Evolutionary conservation across 2,888 invertebrate genomes (phyloP), one percentile per base, ranked within the genome.

Genomic region (Drosophila neonasuta): DNA sequence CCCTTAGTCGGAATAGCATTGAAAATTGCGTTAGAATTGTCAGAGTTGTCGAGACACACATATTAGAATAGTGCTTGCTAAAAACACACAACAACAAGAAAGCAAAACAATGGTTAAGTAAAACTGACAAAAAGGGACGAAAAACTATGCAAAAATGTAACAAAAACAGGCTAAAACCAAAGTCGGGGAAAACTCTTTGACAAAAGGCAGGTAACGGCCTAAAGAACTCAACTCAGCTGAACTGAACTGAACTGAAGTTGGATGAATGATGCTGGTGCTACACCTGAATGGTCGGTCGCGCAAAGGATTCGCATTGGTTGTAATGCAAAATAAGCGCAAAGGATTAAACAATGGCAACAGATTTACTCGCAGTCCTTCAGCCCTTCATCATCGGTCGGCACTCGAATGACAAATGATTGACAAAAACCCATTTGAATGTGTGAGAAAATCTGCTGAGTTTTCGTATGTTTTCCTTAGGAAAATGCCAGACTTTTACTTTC

Each of bases 121-220:
- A 75, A 75, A 74, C 56, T 49, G 39, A 45, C 70, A 71, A 64
- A 36, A 36, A 36, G 36, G 36, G 36, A 36, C 36, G 4, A n/a
- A 71, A 71, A 72, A 74, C 71, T 71, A 70, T 83, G 76, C 84
- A 86, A 85, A 84, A 79, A 74, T 87, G 72, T 71, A 80, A 74
- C 79, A 72, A 81, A 80, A 72, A 72, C 50, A 46, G n/a, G 42
- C 44, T 46, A 49, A 48, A 57, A 44, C 29, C 10, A 45, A 54
- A 68, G 50, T 50, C 49, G 57, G 49, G 20, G 58, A 48, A 45
- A 62, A 66, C 77, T 55, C 60, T 50, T 64, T 64, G 74, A 64
- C 68, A 55, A 73, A 75, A 17, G 68, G 57, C 77, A 74, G 77
- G 73, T 73, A 72, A 29, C 55, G 57, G 20, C 8, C 41, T 15